Percentiles rank a stretch among this genome's conserved stretches.
phyloP scores from a whole-genome alignment of 2,888 invertebrate species.

The Chymomyza caudatula region DNA sequence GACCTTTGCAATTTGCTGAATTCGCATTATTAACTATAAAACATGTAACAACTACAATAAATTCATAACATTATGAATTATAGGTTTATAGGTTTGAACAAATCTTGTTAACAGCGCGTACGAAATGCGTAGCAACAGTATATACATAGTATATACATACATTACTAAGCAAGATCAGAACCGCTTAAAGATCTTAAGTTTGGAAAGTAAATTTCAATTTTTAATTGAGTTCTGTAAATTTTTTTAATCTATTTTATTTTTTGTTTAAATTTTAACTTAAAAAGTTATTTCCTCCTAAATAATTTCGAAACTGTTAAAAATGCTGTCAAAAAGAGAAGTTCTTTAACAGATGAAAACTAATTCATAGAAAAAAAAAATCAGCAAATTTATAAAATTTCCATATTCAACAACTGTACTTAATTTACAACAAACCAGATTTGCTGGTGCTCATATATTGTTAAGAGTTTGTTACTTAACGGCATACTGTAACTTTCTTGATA shows the following conservation, averaged over 20 bases:
- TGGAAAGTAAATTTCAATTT: too few species aligned
- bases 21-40: background rate
- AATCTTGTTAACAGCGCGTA: conserved; percentile 13
- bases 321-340: background rate
- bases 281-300: background rate
- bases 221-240: conserved; percentile 8
- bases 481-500: background rate
- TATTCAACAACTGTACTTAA: conserved; percentile 40
- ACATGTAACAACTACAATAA: background rate
- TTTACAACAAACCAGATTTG: conserved; percentile 31
- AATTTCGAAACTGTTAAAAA: background rate
- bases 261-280: background rate
- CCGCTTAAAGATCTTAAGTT: background rate
- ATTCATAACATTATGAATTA: background rate
- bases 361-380: background rate
- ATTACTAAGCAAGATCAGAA: background rate
- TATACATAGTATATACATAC: background rate
- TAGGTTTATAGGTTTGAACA: background rate
- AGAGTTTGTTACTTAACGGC: conserved; percentile 5
- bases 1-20: background rate
- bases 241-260: conserved; percentile 38
- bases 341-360: background rate
- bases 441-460: conserved; percentile 19
- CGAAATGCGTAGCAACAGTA: too few species aligned
- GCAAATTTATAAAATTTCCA: background rate